Base-by-base conservation (phyloP, 2,113 vertebrate genomes). In the Elachura formosa region DNA sequence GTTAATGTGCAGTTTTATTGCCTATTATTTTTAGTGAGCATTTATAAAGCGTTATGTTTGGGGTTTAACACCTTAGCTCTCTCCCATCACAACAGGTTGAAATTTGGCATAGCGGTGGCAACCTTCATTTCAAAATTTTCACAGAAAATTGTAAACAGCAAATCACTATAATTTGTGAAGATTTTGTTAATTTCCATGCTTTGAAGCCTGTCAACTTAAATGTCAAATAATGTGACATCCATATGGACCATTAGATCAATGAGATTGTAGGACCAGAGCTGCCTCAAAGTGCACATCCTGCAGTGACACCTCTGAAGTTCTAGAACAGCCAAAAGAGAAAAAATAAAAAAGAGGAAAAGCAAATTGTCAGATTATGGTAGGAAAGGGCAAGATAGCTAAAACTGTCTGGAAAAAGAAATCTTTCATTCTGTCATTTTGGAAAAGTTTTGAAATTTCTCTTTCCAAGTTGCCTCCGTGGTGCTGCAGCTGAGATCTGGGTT, bases 21-120 rank as follows among this genome's bases (percentile, higher is more conserved):
- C 85, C 87, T 94, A 84, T 97, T 97, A 96, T 97, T 97, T 97
- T 97, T 95, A 96, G 90, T 8, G 63, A 89, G 77, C 91, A 43
- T 91, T 97, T 95, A 95, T 87, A 92, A 94, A 92, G 89, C 33
- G 72, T 96, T 95, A 93, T 87, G 87, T 86, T 82, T 87, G 87
- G 84, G 77, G 64, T 93, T 96, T 96, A 96, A 94, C 86, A 96
- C 91, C 94, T 90, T 87, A 73, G 68, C 36, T 96, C 55, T 93
- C 94, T 95, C 82, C 68, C 87, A 95, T 93, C 87, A 45, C 84
- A 95, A 87, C 83, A 94, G 78, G 94, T 86, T 96, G 87, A 93
- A 92, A 85, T 95, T 94, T 97, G 92, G 90, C 88, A 95, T 48
- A 83, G 89, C 73, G 12, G 80, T 87, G 75, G 92, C 78, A 96